These are phyloP conservation scores for Poeciliopsis occidentalis DNA, from an alignment of 2,113 vertebrate genomes.

Conservation along the genomic window DNA sequence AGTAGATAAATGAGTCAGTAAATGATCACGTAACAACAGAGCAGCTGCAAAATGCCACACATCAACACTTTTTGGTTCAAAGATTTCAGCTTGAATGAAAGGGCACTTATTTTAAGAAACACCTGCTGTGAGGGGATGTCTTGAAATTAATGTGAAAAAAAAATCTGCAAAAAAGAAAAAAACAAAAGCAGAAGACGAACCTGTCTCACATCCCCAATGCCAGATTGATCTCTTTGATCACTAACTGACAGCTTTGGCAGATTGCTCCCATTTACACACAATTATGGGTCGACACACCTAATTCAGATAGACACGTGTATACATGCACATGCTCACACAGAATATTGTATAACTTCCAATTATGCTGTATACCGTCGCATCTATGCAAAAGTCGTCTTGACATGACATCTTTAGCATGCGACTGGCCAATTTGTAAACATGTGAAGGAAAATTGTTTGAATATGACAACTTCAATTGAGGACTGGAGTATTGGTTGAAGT, in stretches of 20 bases:
- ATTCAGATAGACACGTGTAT: conserved; percentile 1
- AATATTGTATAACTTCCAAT: not conserved
- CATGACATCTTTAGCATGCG: not conserved
- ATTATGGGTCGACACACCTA: conserved; percentile 41
- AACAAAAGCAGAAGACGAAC: not conserved
- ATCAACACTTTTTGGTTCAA: conserved; percentile 41
- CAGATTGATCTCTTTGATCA: conserved; percentile 10
- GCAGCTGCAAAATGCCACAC: conserved; percentile 12
- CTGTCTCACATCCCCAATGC: conserved; percentile 14
- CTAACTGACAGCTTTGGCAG: conserved; percentile 18
- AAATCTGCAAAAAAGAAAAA: conserved; percentile 3
- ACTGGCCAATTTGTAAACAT: not conserved
- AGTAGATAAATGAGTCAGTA: conserved; percentile 24
- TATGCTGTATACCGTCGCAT: not conserved
- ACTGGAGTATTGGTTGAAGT: no score
- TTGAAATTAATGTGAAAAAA: conserved; percentile 23
- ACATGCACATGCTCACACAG: not conserved
- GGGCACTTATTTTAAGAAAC: conserved; percentile 30
- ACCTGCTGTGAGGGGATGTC: conserved; percentile 33
- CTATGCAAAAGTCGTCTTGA: not conserved
- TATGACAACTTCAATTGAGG: not conserved
- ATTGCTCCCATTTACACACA: conserved; percentile 25
- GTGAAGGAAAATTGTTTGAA: not conserved
- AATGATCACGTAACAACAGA: conserved; percentile 38
- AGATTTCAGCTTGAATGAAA: conserved; percentile 4